Conservation (phyloP, 2,113 vertebrate species). For the Malurus cyaneus region DNA sequence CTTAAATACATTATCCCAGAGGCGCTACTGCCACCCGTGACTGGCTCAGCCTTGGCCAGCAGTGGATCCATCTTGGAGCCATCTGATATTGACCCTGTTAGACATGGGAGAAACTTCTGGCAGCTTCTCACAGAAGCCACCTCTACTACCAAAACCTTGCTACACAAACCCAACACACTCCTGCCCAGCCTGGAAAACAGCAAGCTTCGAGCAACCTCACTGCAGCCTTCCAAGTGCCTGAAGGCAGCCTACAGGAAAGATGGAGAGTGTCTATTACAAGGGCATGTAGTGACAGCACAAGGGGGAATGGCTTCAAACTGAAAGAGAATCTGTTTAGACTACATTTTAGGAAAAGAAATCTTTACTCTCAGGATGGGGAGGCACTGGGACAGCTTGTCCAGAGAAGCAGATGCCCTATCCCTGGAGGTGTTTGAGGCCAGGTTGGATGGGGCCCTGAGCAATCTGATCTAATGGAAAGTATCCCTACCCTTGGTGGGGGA, state of each 20-base stretch:
- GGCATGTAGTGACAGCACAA: neutral
- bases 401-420: too few relatives aligned
- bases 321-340: neutral
- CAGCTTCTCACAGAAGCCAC: neutral
- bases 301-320: neutral
- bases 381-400: neutral
- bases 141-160: neutral
- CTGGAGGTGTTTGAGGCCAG: neutral
- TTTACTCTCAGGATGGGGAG: neutral
- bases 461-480: neutral
- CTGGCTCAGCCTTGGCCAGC: neutral
- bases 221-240: fast-evolving
- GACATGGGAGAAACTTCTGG: neutral
- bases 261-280: neutral
- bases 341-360: neutral
- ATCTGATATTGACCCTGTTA: neutral
- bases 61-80: neutral
- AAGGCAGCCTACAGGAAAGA: neutral
- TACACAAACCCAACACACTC: neutral
- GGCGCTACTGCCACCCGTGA: fast-evolving
- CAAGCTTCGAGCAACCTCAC: neutral
- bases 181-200: neutral
- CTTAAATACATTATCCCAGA: neutral
- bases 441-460: neutral
- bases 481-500: too few relatives aligned